Evolutionary conservation across 1,140 invertebrate species (phyloP).

Genomic region (Caenorhabditis brenneri): DNA sequence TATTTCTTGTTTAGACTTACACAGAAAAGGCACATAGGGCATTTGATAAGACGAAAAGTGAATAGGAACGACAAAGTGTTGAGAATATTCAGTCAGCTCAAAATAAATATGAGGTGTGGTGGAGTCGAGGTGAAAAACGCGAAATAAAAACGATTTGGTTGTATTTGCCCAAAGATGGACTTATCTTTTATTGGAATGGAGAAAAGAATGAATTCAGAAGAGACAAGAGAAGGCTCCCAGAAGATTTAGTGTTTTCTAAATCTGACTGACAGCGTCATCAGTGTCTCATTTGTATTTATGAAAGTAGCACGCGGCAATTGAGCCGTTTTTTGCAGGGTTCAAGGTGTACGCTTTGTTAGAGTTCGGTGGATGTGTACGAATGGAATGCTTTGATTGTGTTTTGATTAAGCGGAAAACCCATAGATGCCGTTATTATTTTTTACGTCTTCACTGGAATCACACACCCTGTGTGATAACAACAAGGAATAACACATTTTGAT

Average conservation of each 20-base stretch:
- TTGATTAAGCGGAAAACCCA: too few species aligned
- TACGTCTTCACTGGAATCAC: too few species aligned
- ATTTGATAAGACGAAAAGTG: neutral
- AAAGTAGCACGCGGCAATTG: neutral
- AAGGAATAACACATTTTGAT: neutral
- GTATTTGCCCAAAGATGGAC: neutral
- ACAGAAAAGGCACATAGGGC: slow-evolving; percentile 21
- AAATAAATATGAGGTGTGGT: neutral
- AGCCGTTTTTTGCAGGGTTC: neutral
- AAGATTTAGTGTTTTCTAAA: slow-evolving; percentile 11
- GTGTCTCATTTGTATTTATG: slow-evolving; percentile 10
- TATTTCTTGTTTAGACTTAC: neutral
- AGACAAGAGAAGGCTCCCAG: neutral
- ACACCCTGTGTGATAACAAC: too few species aligned
- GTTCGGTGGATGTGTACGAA: neutral
- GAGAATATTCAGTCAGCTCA: slow-evolving; percentile 13
- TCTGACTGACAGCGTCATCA: slow-evolving; percentile 5
- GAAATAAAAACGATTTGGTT: neutral
- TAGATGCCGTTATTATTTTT: too few species aligned
- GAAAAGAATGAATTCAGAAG: neutral
- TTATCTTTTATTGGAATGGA: slow-evolving; percentile 2
- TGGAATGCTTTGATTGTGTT: neutral
- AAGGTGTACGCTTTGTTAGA: neutral
- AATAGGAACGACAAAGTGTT: neutral
- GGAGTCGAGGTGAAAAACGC: neutral